Base-by-base conservation (phyloP, 2,888 invertebrate species). In the Eristalis tenax region DNA sequence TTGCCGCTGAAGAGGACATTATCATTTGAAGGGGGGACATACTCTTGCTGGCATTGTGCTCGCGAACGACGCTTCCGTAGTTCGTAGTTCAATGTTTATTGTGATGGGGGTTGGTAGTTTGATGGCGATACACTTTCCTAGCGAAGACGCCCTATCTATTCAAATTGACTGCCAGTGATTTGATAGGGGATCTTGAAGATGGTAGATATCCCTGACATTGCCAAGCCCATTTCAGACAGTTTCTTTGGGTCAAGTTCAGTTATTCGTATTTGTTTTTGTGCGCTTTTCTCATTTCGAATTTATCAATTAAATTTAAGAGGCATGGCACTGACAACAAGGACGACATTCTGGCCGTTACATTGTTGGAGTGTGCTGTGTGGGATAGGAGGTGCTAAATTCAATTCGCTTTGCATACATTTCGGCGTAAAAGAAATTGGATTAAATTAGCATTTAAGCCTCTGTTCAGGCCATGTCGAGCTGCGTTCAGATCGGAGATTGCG, bases 1-100 rank as follows among this genome's bases (percentile, higher is more conserved):
- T 81, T 81, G 76, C 28, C 76, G 69, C 81, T 74, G 73, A 74
- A 78, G 74, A 81, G 85, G 76, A 77, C 81, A 73, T 81, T 77
- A 77, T 80, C 81, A 59, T 85, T 81, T 71, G 57, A 2, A 13
- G 38, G 38, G 75, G 57, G 38, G 75, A 56, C 28, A 26, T 2
- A 13, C 13, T 13, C 38, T 13, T 13, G 13, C 38, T 38, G 13
- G 38, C 11, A 35, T 35, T 35, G 35, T 35, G 35, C 35, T 10
- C 35, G 35, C 38, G 13, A 38, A 38, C 13, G 38, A 13, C 8
- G 3, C 13, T 38, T 0, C 4, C 38, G 38, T 38, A 38, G n/a
- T 50, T 18, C 50, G 18, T 18, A 18, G 50, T 50, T 50, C 50
- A 50, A 50, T 50, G 43, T 50, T 50, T 50, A 50, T 50, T 50